Evolutionary conservation across 2,113 vertebrate species (phyloP).

Genomic region (Platycercus adscitus): DNA sequence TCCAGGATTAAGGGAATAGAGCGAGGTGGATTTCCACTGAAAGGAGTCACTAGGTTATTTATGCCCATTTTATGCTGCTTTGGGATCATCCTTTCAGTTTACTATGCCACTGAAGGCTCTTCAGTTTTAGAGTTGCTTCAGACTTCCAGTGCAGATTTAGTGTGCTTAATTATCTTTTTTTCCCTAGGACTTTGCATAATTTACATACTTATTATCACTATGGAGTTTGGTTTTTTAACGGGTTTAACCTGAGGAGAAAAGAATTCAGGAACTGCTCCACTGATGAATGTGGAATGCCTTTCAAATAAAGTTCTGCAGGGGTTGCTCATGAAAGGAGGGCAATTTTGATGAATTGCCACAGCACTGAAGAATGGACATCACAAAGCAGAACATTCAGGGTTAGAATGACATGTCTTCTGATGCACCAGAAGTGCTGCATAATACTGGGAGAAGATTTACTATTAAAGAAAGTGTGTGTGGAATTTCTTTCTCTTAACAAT

Average conservation of each 20-base stretch:
- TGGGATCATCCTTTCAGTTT: not conserved
- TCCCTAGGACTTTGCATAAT: not conserved
- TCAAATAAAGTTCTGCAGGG: constrained; percentile 3
- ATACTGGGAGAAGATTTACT: not conserved
- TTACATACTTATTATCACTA: not conserved
- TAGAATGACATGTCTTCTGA: not conserved
- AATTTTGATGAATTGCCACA: not conserved
- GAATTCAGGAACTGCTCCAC: not conserved
- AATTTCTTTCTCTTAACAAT: not conserved
- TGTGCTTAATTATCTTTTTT: not conserved
- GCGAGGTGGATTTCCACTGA: not conserved
- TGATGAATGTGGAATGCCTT: not conserved
- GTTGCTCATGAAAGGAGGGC: not conserved
- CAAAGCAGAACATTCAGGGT: not conserved
- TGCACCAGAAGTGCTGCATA: not conserved
- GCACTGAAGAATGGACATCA: not conserved
- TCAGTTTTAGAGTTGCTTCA: not conserved
- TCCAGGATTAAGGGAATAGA: not conserved
- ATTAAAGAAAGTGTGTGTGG: too few species aligned
- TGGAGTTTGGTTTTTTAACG: not conserved
- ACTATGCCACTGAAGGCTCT: not conserved
- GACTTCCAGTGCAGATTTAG: not conserved
- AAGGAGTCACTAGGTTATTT: not conserved
- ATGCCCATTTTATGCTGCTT: not conserved
- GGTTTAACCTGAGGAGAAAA: not conserved